These are phyloP conservation scores for Diuraphis noxia DNA, from an alignment of 1,140 invertebrate genomes.

Conservation along the genomic window DNA sequence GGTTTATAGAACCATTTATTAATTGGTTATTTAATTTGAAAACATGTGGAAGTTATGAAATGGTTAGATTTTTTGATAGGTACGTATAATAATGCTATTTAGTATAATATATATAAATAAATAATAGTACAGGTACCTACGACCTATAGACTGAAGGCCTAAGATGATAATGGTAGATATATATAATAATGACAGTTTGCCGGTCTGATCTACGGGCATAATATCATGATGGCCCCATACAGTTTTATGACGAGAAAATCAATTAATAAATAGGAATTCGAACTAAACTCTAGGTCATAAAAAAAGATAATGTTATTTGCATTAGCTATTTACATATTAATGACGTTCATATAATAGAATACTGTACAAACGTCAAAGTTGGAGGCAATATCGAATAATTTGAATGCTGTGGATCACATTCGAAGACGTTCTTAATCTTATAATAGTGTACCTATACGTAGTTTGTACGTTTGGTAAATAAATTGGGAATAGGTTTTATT, in stretches of 20 bases:
- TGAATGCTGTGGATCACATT: background rate
- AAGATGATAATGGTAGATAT: background rate
- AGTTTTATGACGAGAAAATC: constrained; percentile 18
- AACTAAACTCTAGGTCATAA: background rate
- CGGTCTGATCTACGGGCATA: background rate
- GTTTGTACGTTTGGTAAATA: background rate
- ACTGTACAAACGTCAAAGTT: background rate
- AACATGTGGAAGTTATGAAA: background rate
- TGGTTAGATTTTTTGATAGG: background rate
- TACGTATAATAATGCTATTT: no score
- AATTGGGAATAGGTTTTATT: background rate
- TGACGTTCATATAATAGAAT: background rate
- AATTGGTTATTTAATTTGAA: background rate
- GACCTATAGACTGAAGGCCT: background rate
- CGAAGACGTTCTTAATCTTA: background rate
- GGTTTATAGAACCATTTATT: background rate
- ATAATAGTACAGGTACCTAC: no score
- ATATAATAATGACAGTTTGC: background rate
- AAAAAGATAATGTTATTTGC: background rate
- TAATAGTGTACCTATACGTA: background rate
- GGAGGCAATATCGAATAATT: no score
- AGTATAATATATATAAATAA: no score
- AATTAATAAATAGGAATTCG: background rate
- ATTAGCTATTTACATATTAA: constrained; percentile 13
- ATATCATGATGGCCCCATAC: background rate